phyloP scores from a whole-genome alignment of 2,113 vertebrate genomes.

The Bungarus multicinctus region DNA sequence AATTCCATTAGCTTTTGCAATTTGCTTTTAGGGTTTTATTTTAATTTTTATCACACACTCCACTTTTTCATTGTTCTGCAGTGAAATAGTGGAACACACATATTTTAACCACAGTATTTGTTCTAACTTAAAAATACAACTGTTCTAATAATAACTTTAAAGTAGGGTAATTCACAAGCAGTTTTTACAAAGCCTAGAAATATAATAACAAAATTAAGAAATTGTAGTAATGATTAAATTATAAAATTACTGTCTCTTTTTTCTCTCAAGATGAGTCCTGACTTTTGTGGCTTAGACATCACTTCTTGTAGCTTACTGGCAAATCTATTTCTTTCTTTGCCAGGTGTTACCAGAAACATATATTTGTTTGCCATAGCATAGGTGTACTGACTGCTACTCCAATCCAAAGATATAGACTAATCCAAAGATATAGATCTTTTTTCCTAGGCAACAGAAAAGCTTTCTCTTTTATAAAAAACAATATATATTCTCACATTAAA shows the following conservation, averaged over 20 bases:
- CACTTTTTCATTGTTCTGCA: background rate
- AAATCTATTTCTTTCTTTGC: background rate
- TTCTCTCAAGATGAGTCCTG: background rate
- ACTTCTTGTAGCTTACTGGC: background rate
- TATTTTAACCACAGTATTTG: background rate
- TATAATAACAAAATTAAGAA: background rate
- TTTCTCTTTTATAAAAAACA: too few species aligned
- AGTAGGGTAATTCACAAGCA: background rate
- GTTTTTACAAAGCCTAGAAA: background rate
- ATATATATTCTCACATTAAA: too few species aligned
- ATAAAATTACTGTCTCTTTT: background rate
- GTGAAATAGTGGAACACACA: background rate
- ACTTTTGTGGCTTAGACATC: background rate
- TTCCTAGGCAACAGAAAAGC: background rate
- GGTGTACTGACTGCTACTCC: background rate
- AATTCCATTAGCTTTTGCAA: background rate
- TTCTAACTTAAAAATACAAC: background rate
- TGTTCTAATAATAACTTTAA: background rate
- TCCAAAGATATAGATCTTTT: background rate
- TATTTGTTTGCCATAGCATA: background rate
- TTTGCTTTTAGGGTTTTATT: background rate
- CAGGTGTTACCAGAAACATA: background rate
- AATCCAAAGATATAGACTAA: background rate
- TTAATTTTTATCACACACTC: background rate
- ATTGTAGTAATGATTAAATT: background rate